Percentiles rank a stretch among this genome's conserved stretches.
Conservation (phyloP, 2,797 vertebrate species). For the Premnoplex brunnescens region DNA sequence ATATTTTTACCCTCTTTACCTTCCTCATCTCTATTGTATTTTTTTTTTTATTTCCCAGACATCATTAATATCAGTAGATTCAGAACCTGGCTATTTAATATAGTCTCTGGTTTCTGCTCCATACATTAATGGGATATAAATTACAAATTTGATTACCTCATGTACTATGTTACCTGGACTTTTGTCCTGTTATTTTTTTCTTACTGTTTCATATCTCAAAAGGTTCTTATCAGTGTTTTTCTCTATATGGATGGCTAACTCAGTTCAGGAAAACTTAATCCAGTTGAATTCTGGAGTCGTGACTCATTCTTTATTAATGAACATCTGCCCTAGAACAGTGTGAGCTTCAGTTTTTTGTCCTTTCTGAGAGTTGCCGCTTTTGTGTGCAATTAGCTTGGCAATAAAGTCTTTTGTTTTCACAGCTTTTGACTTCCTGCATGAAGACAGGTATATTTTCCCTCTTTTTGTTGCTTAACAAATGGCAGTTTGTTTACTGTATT, state of each 20-base stretch:
- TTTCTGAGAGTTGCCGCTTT: neutral
- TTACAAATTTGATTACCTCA: neutral
- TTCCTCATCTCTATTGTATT: neutral
- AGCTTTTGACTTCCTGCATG: neutral
- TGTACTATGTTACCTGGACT: neutral
- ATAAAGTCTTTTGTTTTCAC: neutral
- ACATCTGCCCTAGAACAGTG: neutral
- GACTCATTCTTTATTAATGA: conserved; percentile 7
- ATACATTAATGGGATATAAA: neutral
- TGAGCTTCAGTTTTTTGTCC: neutral
- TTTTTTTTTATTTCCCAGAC: neutral
- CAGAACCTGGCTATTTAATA: neutral
- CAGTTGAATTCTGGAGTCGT: neutral
- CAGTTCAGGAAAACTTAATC: neutral
- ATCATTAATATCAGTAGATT: neutral
- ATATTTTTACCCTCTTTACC: neutral
- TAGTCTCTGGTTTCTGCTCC: neutral
- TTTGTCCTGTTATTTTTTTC: neutral
- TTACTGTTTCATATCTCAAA: neutral
- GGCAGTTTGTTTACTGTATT: neutral
- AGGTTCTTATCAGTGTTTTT: neutral
- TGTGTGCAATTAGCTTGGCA: neutral
- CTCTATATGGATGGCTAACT: neutral
- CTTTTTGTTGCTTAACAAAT: neutral
- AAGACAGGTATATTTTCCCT: neutral